phyloP scores from a whole-genome alignment of 2,797 vertebrate species.

The Dryobates pubescens region DNA sequence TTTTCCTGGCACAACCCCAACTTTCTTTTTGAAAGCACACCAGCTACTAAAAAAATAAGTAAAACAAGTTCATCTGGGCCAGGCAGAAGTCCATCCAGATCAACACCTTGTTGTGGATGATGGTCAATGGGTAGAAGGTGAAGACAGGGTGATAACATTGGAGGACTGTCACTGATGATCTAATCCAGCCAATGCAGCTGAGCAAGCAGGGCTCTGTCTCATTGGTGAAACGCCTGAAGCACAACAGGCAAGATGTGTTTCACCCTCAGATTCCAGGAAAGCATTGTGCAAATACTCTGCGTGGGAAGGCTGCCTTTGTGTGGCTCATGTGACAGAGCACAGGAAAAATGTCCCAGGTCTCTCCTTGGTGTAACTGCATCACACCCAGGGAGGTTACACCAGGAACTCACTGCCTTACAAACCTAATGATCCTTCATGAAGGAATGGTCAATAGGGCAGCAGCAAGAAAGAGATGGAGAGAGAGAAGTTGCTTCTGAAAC shows the following conservation, averaged over 20 bases:
- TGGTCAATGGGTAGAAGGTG: background rate
- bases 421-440: background rate
- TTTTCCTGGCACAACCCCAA: background rate
- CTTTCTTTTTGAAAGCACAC: background rate
- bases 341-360: conserved; percentile 22
- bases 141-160: background rate
- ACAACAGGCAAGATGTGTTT: conserved; percentile 68
- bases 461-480: background rate
- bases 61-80: background rate
- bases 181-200: conserved; percentile 15
- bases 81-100: background rate
- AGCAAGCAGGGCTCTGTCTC: conserved; percentile 59
- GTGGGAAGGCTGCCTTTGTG: conserved; percentile 59
- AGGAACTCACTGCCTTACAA: background rate
- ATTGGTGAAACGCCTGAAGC: conserved; percentile 65
- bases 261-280: conserved; percentile 73
- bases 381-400: background rate
- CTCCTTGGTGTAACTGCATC: background rate
- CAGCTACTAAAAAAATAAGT: background rate
- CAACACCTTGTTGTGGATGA: background rate
- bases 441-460: background rate
- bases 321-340: conserved; percentile 31
- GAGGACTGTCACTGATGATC: background rate
- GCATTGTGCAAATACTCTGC: conserved; percentile 68
- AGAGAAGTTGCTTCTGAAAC: background rate